phyloP scores from a whole-genome alignment of 1,140 invertebrate species.

The Hyles vespertilio region DNA sequence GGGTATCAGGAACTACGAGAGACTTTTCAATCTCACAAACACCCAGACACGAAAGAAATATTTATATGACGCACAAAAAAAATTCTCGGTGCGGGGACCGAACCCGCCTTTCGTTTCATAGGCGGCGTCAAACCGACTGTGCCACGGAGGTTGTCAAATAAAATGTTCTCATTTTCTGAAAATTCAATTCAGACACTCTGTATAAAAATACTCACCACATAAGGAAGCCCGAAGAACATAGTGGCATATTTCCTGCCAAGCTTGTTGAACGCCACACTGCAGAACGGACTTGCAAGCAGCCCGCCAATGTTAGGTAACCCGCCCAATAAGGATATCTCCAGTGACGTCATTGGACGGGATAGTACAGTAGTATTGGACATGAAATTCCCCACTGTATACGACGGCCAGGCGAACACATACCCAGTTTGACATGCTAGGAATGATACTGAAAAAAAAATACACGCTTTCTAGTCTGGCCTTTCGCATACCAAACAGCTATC shows the following conservation, averaged over 20 bases:
- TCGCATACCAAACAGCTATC: too few relatives aligned
- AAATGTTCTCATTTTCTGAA: too few relatives aligned
- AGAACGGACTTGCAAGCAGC: constrained; percentile 35
- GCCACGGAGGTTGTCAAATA: too few relatives aligned
- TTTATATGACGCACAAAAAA: too few relatives aligned
- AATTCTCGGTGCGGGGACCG: too few relatives aligned
- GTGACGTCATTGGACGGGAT: constrained; percentile 36
- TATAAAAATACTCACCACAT: constrained; percentile 29
- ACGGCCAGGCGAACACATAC: constrained; percentile 45
- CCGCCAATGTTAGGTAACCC: constrained; percentile 46
- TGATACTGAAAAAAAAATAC: constrained; percentile 29
- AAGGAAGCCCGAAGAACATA: constrained; percentile 40
- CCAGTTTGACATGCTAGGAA: constrained; percentile 33
- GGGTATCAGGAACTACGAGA: too few relatives aligned
- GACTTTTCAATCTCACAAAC: too few relatives aligned
- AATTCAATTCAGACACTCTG: neutral
- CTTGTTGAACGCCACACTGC: constrained; percentile 36
- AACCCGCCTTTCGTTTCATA: too few relatives aligned
- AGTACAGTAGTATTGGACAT: constrained; percentile 36
- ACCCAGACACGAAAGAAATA: too few relatives aligned
- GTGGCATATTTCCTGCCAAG: constrained; percentile 48
- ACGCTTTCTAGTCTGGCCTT: too few relatives aligned
- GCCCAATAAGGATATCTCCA: constrained; percentile 48
- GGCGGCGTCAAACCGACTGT: too few relatives aligned
- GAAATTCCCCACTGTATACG: constrained; percentile 40